phyloP scores from a whole-genome alignment of 2,797 vertebrate genomes.

The Notamacropus eugenii region DNA sequence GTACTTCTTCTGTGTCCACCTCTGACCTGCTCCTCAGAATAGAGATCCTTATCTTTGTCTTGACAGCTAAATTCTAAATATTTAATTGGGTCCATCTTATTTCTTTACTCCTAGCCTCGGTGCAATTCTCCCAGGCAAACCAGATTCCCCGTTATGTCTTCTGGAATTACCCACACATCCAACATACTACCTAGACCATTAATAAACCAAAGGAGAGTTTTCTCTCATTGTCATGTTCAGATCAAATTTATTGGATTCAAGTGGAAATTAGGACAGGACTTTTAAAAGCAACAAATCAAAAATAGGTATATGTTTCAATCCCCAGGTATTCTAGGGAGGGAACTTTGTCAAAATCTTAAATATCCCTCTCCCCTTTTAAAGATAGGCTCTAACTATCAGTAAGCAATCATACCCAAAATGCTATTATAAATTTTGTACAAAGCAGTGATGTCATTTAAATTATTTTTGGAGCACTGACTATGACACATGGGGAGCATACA shows the following conservation, averaged over 20 bases:
- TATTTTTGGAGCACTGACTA: conserved; percentile 40
- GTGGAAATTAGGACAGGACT: not conserved
- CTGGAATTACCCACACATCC: accelerated
- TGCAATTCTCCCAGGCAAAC: not conserved
- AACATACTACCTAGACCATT: not conserved
- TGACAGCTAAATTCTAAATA: not conserved
- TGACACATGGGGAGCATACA: conserved; percentile 49
- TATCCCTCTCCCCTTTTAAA: conserved; percentile 34
- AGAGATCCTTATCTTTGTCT: not conserved
- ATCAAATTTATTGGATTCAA: not conserved
- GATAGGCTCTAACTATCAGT: not conserved
- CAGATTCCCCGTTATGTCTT: not conserved
- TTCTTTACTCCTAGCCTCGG: not conserved
- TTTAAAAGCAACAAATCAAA: not conserved
- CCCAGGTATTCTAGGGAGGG: not conserved
- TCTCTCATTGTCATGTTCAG: not conserved
- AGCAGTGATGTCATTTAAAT: conserved; percentile 17
- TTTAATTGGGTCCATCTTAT: not conserved
- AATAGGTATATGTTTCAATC: not conserved
- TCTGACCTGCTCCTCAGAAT: not conserved
- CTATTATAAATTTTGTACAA: conserved; percentile 58
- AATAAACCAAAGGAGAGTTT: not conserved
- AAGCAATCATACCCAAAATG: conserved; percentile 33
- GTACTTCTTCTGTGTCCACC: not conserved
- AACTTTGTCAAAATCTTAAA: not conserved